Base-by-base conservation (phyloP, 2,113 vertebrate genomes). In the Labeo catla region DNA sequence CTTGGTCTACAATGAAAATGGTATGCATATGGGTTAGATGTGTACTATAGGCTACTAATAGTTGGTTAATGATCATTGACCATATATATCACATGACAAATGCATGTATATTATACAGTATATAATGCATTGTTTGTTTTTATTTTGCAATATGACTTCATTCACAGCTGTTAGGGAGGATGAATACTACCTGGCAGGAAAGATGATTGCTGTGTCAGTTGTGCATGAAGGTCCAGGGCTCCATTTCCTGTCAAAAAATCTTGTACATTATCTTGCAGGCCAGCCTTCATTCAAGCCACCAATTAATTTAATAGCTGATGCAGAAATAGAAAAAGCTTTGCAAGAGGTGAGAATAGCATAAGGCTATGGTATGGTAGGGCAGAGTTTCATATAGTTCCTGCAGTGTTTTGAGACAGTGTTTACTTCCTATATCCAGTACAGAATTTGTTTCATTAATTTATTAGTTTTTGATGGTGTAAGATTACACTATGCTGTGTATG, bases 1-100 rank as follows among this genome's bases (percentile, higher is more conserved):
- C 79, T 79, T 90, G 86, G 84, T 89, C 65, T 91, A 88, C 81
- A 89, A 83, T 89, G 76, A 57, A 81, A n/a, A n/a, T n/a, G n/a
- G n/a, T n/a, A n/a, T n/a, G n/a, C n/a, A n/a, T 76, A 28, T 10
- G 36, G 68, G 54, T 61, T 50, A 63, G n/a, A 63, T 65, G 23
- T 76, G 21, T 43, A 72, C 68, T 72, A 45, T 72, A 72, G 68
- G 36, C 36, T 72, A 72, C 68, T 43, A 72, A 72, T 72, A 36
- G 68, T 72, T 72, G 81, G 63, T 72, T 83, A 83, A 83, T 83
- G 81, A 52, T 72, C 81, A 83, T 70, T 70, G 34, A 45, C 16
- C 81, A 83, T 54, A 65, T 68, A 83, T 47, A 72, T 83, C 68
- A 72, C 36, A 72, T 72, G 68, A 72, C 68, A 72, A 19, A 68